A percentile compares a stretch with the other conserved stretches of the same genome.
These are phyloP conservation scores for Sarcophilus harrisii DNA, from an alignment of 2,797 vertebrate genomes.

Conservation along the genomic window DNA sequence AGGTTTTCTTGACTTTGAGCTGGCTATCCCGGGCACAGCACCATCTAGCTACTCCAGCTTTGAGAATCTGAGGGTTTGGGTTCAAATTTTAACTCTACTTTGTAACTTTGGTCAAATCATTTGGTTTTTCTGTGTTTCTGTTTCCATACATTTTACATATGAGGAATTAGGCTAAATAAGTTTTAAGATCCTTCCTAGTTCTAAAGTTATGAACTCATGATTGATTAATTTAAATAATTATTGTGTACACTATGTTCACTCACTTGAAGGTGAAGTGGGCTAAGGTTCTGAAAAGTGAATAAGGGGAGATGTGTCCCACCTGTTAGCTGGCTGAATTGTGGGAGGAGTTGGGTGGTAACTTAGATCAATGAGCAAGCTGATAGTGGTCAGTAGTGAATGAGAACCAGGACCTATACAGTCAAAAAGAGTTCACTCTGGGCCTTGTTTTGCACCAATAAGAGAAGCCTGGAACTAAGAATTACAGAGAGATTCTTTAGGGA, in stretches of 20 bases:
- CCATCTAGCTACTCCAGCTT: neutral
- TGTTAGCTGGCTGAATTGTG: neutral
- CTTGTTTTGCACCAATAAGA: neutral
- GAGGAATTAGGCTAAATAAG: neutral
- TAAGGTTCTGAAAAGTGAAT: neutral
- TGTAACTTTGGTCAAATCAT: neutral
- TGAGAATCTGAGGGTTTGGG: neutral
- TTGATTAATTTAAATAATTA: neutral
- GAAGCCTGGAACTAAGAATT: neutral
- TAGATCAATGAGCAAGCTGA: neutral
- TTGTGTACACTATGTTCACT: neutral
- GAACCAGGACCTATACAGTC: neutral
- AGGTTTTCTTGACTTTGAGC: neutral
- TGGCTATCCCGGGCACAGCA: neutral
- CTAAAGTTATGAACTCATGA: neutral
- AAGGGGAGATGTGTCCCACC: neutral
- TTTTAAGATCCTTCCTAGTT: too few species aligned
- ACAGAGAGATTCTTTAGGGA: neutral
- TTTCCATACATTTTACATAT: neutral
- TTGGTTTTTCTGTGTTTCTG: neutral
- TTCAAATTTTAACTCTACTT: neutral
- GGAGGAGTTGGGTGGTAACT: neutral
- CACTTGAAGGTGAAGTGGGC: neutral
- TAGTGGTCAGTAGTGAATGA: neutral
- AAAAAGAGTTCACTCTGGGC: neutral